phyloP scores from a whole-genome alignment of 2,797 vertebrate genomes.

The Chelmon rostratus region DNA sequence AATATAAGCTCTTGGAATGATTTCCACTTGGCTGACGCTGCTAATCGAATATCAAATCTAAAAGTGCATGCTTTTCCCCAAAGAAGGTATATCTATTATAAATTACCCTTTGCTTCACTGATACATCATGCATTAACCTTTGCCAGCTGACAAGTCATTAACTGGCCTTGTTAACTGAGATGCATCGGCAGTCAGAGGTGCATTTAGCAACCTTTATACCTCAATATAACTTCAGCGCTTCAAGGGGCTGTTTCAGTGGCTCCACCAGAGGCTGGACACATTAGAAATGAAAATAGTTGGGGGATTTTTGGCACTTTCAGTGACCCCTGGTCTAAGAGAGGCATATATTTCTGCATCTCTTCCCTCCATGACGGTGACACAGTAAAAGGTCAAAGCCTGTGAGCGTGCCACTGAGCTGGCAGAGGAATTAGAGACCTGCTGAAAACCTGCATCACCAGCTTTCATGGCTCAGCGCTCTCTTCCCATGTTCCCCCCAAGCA shows the following conservation, averaged over 20 bases:
- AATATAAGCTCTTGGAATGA: constrained; percentile 32
- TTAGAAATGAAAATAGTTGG: constrained; percentile 45
- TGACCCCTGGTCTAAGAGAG: constrained; percentile 24
- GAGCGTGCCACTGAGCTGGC: constrained; percentile 54
- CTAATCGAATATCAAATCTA: constrained; percentile 76
- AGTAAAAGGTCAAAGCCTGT: constrained; percentile 77
- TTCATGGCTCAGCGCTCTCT: constrained; percentile 71
- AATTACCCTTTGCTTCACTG: constrained; percentile 78
- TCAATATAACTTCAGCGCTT: constrained; percentile 28
- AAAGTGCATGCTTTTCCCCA: constrained; percentile 50
- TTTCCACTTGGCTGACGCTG: constrained; percentile 65
- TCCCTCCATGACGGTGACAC: constrained; percentile 57
- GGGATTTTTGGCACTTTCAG: constrained; percentile 26
- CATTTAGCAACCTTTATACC: constrained; percentile 62
- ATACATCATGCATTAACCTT: constrained; percentile 83
- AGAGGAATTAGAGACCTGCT: constrained; percentile 63
- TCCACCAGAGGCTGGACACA: constrained; percentile 19
- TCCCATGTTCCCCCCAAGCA: constrained; percentile 61
- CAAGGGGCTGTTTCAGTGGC: constrained; percentile 14
- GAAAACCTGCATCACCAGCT: constrained; percentile 62
- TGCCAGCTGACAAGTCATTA: constrained; percentile 80
- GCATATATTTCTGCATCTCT: constrained; percentile 47
- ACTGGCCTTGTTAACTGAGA: constrained; percentile 76
- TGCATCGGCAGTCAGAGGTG: constrained; percentile 63
- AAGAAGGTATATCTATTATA: constrained; percentile 77